These are phyloP conservation scores for Embidobia sp. DNA, from an alignment of 2,888 invertebrate genomes.

Conservation along the genomic window DNA sequence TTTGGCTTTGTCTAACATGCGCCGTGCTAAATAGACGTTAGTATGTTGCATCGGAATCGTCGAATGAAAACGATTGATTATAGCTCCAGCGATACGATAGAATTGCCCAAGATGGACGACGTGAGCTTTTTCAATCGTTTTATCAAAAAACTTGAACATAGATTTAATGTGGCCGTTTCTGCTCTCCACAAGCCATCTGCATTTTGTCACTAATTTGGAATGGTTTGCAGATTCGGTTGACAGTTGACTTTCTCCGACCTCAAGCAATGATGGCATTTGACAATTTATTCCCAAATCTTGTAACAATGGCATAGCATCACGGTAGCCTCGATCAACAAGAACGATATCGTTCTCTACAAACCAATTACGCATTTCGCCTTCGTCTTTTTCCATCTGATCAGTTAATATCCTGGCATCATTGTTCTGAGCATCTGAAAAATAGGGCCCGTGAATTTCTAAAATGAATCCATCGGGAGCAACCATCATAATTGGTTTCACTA, in stretches of 20 bases:
- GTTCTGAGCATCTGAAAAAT: conserved; percentile 44
- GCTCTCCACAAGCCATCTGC: conserved; percentile 32
- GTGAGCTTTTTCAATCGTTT: conserved; percentile 22
- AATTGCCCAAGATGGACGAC: conserved; percentile 23
- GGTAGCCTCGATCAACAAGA: conserved; percentile 23
- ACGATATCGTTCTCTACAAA: conserved; percentile 14
- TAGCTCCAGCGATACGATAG: conserved; percentile 36
- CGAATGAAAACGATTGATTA: conserved; percentile 26
- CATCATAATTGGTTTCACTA: conserved; percentile 5
- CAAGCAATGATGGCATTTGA: conserved; percentile 16
- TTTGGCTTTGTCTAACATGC: conserved; percentile 11
- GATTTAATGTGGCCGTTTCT: conserved; percentile 32
- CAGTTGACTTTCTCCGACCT: conserved; percentile 6
- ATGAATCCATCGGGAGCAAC: conserved; percentile 47
- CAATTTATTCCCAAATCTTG: conserved; percentile 13
- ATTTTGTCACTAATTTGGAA: conserved; percentile 15
- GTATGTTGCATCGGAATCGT: conserved; percentile 24
- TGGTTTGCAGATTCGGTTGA: conserved; percentile 22
- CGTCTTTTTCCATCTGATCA: conserved; percentile 5
- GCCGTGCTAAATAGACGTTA: conserved; percentile 1
- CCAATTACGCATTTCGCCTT: conserved; percentile 16
- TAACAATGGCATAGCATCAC: not conserved
- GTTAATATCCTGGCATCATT: conserved; percentile 27
- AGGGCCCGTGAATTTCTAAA: conserved; percentile 43
- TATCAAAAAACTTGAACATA: conserved; percentile 7